Base-by-base conservation (phyloP, 2,888 invertebrate genomes). In the Rhingia rostrata region DNA sequence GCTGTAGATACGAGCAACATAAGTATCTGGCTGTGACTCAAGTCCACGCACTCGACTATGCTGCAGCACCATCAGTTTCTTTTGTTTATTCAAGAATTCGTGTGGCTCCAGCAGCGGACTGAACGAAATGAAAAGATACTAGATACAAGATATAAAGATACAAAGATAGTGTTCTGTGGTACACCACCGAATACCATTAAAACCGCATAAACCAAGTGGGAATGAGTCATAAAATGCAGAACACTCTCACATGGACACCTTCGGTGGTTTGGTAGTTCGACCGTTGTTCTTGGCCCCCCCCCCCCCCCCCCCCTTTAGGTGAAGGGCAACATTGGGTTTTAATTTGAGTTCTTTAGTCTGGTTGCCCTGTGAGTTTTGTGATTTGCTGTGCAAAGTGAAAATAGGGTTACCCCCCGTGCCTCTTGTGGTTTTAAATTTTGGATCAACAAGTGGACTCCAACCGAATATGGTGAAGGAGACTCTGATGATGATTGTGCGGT, bases 211-310 rank as follows among this genome's bases (percentile, higher is more conserved):
- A 47, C 14, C 35, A 41, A 74, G 64, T 45, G 63, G 54, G 73
- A 66, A 79, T 79, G 79, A 79, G 58, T 79, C 70, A 79, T 79
- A 39, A 66, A 60, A 63, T 49, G 10, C 70, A 41, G 41, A 67
- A 47, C 67, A 35, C 37, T 47, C 64, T 66, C 37, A 58, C 37
- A 33, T 30, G 45, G 64, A 64, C 64, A 30, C 56, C 49, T 56
- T 53, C 33, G 45, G 37, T 35, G 14, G 64, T 37, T 64, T 53
- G 54, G 54, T 60, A 51, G 60, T 7, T 56, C 56, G 37, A 10
- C 10, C 39, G 7, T 39, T 39, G 39, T 49, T 49, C 3, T 49
- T 12, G 6, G 54, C n/a, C n/a, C n/a, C n/a, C n/a, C n/a, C n/a
- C n/a, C n/a, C n/a, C n/a, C n/a, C n/a, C n/a, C 22, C 22, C 22